Evolutionary conservation across 2,113 vertebrate genomes (phyloP).

Genomic region (Tetraodon nigroviridis): DNA sequence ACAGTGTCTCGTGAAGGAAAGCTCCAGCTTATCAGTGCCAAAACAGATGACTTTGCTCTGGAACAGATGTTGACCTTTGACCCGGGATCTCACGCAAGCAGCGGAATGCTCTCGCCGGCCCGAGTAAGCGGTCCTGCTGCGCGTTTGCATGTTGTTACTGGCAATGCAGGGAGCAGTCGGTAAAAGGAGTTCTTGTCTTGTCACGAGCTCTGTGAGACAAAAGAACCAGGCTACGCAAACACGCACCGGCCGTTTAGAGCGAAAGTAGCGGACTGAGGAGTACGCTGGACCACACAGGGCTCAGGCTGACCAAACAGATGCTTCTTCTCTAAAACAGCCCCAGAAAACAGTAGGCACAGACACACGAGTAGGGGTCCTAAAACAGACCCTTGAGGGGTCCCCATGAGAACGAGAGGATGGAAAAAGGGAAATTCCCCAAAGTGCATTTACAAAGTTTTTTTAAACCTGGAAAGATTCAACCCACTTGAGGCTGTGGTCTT

Average conservation of each 20-base stretch:
- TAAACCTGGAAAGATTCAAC: too few relatives aligned
- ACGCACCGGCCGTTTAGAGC: constrained; percentile 13
- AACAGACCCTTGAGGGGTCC: too few relatives aligned
- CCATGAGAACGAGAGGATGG: too few relatives aligned
- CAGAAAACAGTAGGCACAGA: too few relatives aligned
- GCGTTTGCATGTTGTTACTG: constrained; percentile 28
- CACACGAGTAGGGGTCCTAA: too few relatives aligned
- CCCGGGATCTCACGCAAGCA: constrained; percentile 15
- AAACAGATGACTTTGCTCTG: constrained; percentile 7
- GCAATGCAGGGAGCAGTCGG: constrained; percentile 23
- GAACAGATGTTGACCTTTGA: constrained; percentile 36
- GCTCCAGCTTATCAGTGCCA: not conserved
- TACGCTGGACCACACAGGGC: not conserved
- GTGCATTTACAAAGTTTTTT: too few relatives aligned
- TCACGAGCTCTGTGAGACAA: constrained; percentile 34
- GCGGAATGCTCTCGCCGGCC: not conserved
- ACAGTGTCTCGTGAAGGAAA: not conserved
- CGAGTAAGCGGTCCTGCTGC: constrained; percentile 19
- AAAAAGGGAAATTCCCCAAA: too few relatives aligned
- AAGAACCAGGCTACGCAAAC: constrained; percentile 29
- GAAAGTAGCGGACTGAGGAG: constrained; percentile 2
- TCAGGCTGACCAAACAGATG: too few relatives aligned
- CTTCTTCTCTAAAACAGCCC: too few relatives aligned
- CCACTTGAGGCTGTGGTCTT: too few relatives aligned
- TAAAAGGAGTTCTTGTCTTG: constrained; percentile 46